Evolutionary conservation across 2,888 invertebrate species (phyloP), one percentile per base, ranked within the genome.

Genomic region (Holacanthella duospinosa): DNA sequence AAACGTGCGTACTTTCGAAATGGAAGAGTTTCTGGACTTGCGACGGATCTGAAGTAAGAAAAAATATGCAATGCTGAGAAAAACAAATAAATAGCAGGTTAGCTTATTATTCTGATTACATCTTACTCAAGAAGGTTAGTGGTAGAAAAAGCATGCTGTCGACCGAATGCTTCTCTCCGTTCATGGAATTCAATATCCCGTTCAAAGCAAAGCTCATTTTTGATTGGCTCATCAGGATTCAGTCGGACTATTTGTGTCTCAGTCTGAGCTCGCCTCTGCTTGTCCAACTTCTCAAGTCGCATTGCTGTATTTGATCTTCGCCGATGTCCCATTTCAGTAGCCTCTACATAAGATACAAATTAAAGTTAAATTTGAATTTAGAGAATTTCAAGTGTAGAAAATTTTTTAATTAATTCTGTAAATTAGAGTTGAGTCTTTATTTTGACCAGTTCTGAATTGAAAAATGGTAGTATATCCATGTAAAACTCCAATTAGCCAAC

Each of bases 1-100:
- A 88, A 95, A 78, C 88, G 89, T 2, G 92, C 89, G 80, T 87
- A 96, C 74, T 89, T 88, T 67, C 88, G 82, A 78, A 89, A 96
- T 60, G 92, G 91, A 77, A 69, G 59, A 36, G 43, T 60, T 59
- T 64, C 65, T 1, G 70, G 70, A 65, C 66, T 64, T 12, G 68
- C 66, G 55, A 65, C 64, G 12, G 69, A 65, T 9, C 68, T 69
- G 48, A 29, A 60, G 9, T 60, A 24, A 54, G 16, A 55, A n/a
- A 60, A 53, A n/a, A n/a, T n/a, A 61, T 43, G 3, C 43, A 44
- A 36, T 12, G 26, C 27, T 56, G 6, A 16, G 4, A 56, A 56
- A 16, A 56, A 16, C 24, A 16, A 54, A 54, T 9, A 54, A 54
- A 21, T 54, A 24, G 9, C 21, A 9, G 9, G 24, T 54, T 54